Conservation (phyloP, 2,113 vertebrate genomes). For the Zapornia atra region DNA sequence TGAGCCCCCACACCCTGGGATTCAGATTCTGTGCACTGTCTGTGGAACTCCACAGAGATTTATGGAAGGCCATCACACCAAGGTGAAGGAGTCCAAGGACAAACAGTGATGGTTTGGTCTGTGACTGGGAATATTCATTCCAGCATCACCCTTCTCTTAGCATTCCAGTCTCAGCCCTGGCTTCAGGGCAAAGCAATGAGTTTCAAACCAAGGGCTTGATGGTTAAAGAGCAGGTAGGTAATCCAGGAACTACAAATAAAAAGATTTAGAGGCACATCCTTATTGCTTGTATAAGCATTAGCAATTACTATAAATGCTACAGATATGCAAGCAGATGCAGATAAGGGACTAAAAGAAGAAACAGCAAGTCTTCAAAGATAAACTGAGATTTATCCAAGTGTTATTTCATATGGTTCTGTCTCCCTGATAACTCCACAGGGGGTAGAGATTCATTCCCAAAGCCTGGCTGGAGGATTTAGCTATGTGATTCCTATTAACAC, state of each 20-base stretch:
- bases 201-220: neutral
- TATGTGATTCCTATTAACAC: neutral
- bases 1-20: rapidly evolving
- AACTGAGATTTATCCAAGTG: neutral
- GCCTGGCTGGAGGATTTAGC: neutral
- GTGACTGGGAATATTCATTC: neutral
- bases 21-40: neutral
- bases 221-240: neutral
- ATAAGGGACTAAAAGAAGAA: neutral
- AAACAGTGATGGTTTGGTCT: neutral
- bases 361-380: neutral
- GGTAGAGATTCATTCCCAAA: neutral
- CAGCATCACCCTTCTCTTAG: neutral
- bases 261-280: neutral
- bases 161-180: neutral
- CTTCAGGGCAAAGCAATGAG: neutral
- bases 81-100: neutral
- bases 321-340: neutral
- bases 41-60: neutral
- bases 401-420: neutral
- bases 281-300: neutral
- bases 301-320: neutral
- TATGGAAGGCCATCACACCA: rapidly evolving
- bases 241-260: neutral
- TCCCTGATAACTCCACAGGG: neutral